phyloP scores from a whole-genome alignment of 2,113 vertebrate species.

The Seriola quinqueradiata region DNA sequence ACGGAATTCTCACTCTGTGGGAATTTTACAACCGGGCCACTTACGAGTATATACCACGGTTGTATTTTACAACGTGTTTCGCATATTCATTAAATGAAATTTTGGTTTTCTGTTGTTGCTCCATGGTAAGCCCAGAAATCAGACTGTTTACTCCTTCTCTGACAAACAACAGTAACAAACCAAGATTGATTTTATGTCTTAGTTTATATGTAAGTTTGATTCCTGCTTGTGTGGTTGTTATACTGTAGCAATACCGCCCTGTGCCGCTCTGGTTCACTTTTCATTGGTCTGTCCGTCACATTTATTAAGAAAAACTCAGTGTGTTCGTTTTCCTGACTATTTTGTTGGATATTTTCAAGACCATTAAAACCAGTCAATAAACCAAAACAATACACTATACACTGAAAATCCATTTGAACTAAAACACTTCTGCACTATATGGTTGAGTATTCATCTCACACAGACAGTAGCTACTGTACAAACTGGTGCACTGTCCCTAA shows the following conservation, averaged over 20 bases:
- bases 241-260: too few species aligned
- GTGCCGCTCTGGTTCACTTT: too few species aligned
- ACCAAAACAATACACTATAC: not conserved
- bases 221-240: too few species aligned
- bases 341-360: not conserved
- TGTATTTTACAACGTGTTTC: slow-evolving; percentile 22
- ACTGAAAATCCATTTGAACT: not conserved
- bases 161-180: too few species aligned
- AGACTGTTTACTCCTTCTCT: not conserved
- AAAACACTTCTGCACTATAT: not conserved
- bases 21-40: not conserved
- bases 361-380: not conserved
- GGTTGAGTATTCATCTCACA: not conserved
- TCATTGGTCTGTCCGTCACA: too few species aligned
- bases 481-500: not conserved
- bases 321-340: not conserved
- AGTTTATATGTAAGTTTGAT: too few species aligned
- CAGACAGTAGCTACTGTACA: not conserved
- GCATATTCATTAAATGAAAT: not conserved
- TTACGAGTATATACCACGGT: not conserved
- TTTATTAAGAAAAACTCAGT: too few species aligned
- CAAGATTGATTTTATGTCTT: too few species aligned
- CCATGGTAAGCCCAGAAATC: not conserved
- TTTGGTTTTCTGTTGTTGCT: not conserved
- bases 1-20: not conserved